phyloP scores from a whole-genome alignment of 2,888 invertebrate genomes.

The Drepana falcataria region DNA sequence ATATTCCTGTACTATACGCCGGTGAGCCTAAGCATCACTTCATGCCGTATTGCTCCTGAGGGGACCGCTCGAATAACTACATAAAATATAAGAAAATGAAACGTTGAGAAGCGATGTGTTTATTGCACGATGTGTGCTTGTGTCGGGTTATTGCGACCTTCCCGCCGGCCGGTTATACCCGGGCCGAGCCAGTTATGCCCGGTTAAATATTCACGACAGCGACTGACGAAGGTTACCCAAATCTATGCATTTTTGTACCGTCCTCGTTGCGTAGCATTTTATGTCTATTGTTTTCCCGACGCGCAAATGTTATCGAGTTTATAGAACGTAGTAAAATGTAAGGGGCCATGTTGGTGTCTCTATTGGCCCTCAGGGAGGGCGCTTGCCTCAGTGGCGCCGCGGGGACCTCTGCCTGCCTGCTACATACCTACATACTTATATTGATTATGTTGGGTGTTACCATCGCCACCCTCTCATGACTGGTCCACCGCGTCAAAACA shows the following conservation, averaged over 20 bases:
- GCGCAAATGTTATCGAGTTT: neutral
- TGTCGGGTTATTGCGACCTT: neutral
- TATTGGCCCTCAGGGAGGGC: no score
- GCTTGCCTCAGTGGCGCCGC: no score
- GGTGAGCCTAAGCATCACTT: no score
- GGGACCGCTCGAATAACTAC: neutral
- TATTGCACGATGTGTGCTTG: neutral
- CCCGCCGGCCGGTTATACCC: neutral
- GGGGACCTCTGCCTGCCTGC: no score
- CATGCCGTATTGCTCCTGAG: no score
- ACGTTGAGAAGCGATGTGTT: neutral
- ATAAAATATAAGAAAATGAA: neutral
- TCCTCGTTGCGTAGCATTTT: neutral
- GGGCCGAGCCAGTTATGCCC: neutral
- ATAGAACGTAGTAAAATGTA: neutral
- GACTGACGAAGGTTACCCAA: constrained; percentile 2
- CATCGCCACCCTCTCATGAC: no score
- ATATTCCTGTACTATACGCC: no score
- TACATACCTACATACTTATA: no score
- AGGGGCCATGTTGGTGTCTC: neutral
- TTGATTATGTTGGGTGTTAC: no score
- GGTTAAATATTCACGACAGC: constrained; percentile 2
- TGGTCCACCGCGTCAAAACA: no score
- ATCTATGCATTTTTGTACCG: constrained; percentile 1
- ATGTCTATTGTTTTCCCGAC: neutral